A percentile compares a stretch with the other conserved stretches of the same genome.
Evolutionary conservation across 2,797 vertebrate species (phyloP).

Genomic region (Acanthis flammea): DNA sequence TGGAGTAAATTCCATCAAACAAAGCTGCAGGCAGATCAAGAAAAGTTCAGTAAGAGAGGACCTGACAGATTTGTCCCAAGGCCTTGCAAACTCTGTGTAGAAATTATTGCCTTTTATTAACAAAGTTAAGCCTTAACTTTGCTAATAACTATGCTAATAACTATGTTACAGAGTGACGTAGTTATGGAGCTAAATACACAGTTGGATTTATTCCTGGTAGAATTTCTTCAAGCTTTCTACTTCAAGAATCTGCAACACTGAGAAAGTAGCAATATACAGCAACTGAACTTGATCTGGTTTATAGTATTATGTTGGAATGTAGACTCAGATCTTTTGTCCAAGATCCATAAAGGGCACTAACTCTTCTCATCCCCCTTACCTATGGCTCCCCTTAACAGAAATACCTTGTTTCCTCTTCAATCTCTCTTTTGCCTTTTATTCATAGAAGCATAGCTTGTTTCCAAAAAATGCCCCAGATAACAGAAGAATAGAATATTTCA

Average conservation of each 20-base stretch:
- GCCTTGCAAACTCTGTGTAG: not conserved
- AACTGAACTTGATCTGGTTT: not conserved
- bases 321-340: not conserved
- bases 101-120: not conserved
- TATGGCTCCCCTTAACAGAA: not conserved
- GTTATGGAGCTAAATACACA: not conserved
- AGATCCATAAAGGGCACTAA: not conserved
- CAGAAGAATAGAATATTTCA: not conserved
- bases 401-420: not conserved
- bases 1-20: not conserved
- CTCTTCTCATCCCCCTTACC: not conserved
- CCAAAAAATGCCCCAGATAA: not conserved
- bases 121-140: not conserved
- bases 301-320: not conserved
- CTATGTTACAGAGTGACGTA: accelerated
- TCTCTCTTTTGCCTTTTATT: not conserved
- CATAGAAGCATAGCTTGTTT: not conserved
- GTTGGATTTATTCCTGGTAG: not conserved
- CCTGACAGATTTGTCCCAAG: not conserved
- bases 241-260: not conserved
- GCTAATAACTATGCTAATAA: no score
- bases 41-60: not conserved
- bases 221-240: not conserved
- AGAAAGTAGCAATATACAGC: not conserved
- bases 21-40: not conserved